A percentile compares a stretch with the other conserved stretches of the same genome.
These are phyloP conservation scores for Caenorhabditis sp. DNA, from an alignment of 2,888 invertebrate genomes.

Conservation along the genomic window DNA sequence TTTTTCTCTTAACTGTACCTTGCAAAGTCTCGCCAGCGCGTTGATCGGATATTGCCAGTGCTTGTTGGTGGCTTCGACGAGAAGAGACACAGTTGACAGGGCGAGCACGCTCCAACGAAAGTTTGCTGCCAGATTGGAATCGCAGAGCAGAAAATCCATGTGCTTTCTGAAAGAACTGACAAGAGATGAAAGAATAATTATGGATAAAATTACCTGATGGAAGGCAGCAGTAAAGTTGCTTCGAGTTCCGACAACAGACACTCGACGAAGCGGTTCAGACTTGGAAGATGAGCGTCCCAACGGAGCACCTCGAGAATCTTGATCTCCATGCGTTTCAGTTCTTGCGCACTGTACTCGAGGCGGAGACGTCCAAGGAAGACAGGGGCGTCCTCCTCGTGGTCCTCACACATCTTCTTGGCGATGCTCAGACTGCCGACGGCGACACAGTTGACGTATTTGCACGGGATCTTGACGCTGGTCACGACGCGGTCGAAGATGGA, in stretches of 20 bases:
- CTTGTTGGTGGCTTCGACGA: conserved; percentile 59
- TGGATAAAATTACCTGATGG: conserved; percentile 60
- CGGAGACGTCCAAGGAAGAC: conserved; percentile 60
- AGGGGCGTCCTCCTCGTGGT: conserved; percentile 62
- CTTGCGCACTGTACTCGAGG: conserved; percentile 61
- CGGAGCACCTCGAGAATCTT: conserved; percentile 60
- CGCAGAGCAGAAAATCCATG: conserved; percentile 59
- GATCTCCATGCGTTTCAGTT: conserved; percentile 68
- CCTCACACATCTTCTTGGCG: conserved; percentile 67
- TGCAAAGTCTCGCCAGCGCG: conserved; percentile 46
- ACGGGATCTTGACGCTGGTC: conserved; percentile 58
- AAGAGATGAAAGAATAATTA: too few species aligned
- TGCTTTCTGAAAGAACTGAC: conserved; percentile 62
- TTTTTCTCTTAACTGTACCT: conserved; percentile 35
- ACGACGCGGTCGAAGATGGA: conserved; percentile 66
- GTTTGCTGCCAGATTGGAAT: conserved; percentile 51
- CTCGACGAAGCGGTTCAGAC: conserved; percentile 64
- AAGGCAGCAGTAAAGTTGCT: conserved; percentile 56
- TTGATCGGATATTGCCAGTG: conserved; percentile 60
- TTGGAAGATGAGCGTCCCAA: conserved; percentile 68
- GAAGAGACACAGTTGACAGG: conserved; percentile 57
- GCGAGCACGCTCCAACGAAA: conserved; percentile 62
- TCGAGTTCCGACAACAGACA: conserved; percentile 58
- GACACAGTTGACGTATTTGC: conserved; percentile 66
- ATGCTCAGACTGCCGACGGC: conserved; percentile 66